A percentile compares a stretch with the other conserved stretches of the same genome.
These are phyloP conservation scores for Oreotrochilus melanogaster DNA, from an alignment of 2,113 vertebrate genomes.

Conservation along the genomic window DNA sequence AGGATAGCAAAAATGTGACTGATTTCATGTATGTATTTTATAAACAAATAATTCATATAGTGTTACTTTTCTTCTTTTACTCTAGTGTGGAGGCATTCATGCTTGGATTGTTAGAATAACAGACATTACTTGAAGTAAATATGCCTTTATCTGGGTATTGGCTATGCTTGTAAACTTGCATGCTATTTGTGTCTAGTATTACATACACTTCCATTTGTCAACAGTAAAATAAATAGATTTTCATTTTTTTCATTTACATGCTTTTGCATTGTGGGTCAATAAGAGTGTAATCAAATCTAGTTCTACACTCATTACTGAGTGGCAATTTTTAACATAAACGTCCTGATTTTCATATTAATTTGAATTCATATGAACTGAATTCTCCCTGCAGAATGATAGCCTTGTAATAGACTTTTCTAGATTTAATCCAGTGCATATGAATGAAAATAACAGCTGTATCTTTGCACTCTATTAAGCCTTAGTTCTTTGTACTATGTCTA, in stretches of 20 bases:
- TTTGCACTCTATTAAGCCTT: neutral
- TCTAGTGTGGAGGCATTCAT: neutral
- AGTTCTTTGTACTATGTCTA: neutral
- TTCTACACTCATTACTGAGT: neutral
- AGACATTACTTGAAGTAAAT: slow-evolving; percentile 17
- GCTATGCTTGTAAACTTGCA: neutral
- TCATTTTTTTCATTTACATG: slow-evolving; percentile 5
- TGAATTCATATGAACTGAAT: neutral
- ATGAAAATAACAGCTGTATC: neutral
- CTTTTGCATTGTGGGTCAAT: neutral
- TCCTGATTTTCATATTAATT: neutral
- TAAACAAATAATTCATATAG: neutral
- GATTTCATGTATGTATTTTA: neutral
- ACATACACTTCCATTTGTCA: neutral
- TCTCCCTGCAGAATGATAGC: neutral
- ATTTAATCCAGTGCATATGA: neutral
- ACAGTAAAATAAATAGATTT: neutral
- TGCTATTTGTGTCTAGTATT: neutral
- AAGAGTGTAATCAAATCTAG: slow-evolving; percentile 9
- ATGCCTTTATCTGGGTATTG: neutral
- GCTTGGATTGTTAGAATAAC: neutral
- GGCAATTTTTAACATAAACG: neutral
- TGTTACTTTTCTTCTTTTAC: neutral
- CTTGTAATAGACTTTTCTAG: neutral
- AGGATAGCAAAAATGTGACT: neutral